Conservation (phyloP, 2,888 invertebrate genomes). For the Nymphalis urticae region DNA sequence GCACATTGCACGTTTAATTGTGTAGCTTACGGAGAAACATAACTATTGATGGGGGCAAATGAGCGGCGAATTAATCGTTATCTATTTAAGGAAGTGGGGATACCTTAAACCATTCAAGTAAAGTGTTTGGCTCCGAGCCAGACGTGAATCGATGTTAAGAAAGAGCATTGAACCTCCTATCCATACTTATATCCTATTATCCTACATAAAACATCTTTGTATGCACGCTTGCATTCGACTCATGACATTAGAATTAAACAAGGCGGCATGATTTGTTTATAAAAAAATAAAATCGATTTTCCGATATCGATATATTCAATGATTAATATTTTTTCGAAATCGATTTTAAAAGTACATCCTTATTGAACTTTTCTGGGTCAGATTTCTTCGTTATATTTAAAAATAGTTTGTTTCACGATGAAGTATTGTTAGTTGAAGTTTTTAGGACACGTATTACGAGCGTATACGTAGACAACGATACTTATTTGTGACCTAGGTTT, state of each 20-base stretch:
- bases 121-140: constrained; percentile 74
- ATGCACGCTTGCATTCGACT: constrained; percentile 44
- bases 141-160: constrained; percentile 65
- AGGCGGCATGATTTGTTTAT: background rate
- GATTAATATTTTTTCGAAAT: no score
- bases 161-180: constrained; percentile 70
- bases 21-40: constrained; percentile 15
- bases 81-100: constrained; percentile 72
- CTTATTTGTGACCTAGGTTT: constrained; percentile 32
- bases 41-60: constrained; percentile 33
- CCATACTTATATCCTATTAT: constrained; percentile 46
- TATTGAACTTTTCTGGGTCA: no score
- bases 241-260: constrained; percentile 33
- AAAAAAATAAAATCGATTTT: background rate
- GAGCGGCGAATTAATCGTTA: constrained; percentile 48
- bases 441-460: constrained; percentile 4
- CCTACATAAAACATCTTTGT: constrained; percentile 46
- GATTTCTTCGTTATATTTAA: no score
- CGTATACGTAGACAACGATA: constrained; percentile 17
- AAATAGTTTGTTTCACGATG: background rate
- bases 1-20: constrained; percentile 17
- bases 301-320: constrained; percentile 1
- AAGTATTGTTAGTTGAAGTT: background rate
- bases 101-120: constrained; percentile 66
- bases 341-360: no score